A percentile compares a stretch with the other conserved stretches of the same genome.
Conservation (phyloP, 2,113 vertebrate genomes). For the Anhinga rufa region DNA sequence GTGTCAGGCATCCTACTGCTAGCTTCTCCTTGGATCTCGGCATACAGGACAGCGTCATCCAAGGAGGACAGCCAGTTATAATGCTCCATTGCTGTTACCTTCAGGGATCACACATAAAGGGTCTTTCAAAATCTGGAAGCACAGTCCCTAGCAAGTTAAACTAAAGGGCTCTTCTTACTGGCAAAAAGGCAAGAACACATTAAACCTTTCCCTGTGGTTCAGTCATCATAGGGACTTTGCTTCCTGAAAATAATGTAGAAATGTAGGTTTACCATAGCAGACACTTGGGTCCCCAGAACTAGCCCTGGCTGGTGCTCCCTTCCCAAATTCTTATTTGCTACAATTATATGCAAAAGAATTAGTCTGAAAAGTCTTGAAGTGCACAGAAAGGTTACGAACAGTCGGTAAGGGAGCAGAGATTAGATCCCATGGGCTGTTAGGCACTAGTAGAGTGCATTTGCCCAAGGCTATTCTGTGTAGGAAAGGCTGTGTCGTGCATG, state of each 20-base stretch:
- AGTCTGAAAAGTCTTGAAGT: constrained; percentile 36
- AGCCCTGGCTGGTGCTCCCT: not conserved
- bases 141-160: not conserved
- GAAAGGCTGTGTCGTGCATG: constrained; percentile 46
- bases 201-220: not conserved
- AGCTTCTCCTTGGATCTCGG: not conserved
- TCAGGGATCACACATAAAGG: not conserved
- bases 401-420: constrained; percentile 49
- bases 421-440: constrained; percentile 58
- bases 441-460: constrained; percentile 57
- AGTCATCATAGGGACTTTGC: not conserved
- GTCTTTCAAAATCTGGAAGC: not conserved
- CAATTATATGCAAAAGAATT: not conserved
- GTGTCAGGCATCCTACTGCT: not conserved
- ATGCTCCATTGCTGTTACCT: not conserved
- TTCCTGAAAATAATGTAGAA: not conserved
- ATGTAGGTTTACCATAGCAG: not conserved
- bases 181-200: not conserved
- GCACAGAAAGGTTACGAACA: constrained; percentile 43
- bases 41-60: not conserved
- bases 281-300: not conserved
- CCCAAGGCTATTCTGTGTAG: constrained; percentile 51
- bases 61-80: not conserved
- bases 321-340: not conserved
- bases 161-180: not conserved